These are phyloP conservation scores for Macropus fuliginosus DNA, from an alignment of 2,797 vertebrate species.

Conservation along the genomic window DNA sequence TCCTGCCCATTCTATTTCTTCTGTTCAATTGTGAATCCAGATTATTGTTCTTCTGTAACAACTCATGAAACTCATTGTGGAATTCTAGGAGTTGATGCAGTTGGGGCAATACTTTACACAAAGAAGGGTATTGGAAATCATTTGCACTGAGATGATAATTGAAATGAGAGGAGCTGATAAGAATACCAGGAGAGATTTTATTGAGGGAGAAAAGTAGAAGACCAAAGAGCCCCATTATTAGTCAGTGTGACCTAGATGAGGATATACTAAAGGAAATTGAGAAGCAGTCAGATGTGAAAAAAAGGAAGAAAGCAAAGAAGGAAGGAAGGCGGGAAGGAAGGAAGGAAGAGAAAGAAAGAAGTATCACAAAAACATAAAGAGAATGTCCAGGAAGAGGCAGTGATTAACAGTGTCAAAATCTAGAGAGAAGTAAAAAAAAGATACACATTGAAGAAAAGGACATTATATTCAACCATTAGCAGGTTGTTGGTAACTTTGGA, in stretches of 20 bases:
- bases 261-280: not conserved
- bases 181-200: not conserved
- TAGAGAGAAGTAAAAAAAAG: not conserved
- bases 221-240: not conserved
- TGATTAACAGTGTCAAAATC: not conserved
- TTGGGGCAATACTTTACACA: not conserved
- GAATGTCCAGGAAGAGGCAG: not conserved
- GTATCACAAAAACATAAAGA: not conserved
- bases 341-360: too few relatives aligned
- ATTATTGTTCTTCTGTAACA: not conserved
- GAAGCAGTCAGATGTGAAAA: not conserved
- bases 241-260: not conserved
- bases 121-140: not conserved
- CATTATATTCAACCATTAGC: not conserved
- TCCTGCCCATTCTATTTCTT: not conserved
- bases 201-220: not conserved
- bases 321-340: too few relatives aligned
- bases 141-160: not conserved
- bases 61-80: not conserved
- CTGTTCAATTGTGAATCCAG: not conserved
- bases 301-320: too few relatives aligned
- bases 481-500: not conserved
- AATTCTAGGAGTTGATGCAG: not conserved
- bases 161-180: not conserved
- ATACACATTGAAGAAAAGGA: not conserved